These are phyloP conservation scores for Liopterus haemorrhoidalis DNA, from an alignment of 2,888 invertebrate genomes.

Conservation along the genomic window DNA sequence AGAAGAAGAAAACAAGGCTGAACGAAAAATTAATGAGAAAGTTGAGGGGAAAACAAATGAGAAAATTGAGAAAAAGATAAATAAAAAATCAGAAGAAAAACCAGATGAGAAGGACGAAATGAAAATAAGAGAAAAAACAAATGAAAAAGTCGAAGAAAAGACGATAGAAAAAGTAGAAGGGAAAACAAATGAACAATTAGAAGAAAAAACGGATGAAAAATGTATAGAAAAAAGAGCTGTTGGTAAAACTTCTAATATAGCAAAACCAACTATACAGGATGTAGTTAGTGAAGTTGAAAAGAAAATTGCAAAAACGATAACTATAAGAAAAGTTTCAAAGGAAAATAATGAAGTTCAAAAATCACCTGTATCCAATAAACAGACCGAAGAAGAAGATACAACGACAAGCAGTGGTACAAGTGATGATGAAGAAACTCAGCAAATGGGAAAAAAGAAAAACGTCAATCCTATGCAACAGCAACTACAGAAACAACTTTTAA, in stretches of 20 bases:
- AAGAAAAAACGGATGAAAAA: conserved; percentile 3
- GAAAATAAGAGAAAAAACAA: conserved; percentile 17
- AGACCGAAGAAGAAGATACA: conserved; percentile 9
- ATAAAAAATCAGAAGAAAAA: neutral
- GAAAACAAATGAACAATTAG: neutral
- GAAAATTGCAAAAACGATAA: neutral
- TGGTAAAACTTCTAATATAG: conserved; percentile 1
- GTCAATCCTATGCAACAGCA: neutral
- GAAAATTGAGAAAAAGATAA: conserved; percentile 1
- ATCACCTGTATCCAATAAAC: conserved; percentile 6
- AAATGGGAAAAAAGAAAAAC: conserved; percentile 2
- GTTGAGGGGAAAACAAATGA: neutral
- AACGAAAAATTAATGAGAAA: neutral
- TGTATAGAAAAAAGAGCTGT: conserved; percentile 11
- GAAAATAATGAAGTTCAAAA: neutral
- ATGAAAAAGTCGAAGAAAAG: conserved; percentile 10
- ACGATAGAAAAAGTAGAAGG: neutral
- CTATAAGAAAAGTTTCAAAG: neutral
- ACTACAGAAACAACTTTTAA: conserved; percentile 7
- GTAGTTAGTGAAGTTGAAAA: conserved; percentile 3
- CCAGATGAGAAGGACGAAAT: conserved; percentile 8
- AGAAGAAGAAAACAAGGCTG: neutral
- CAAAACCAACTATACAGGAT: too few species aligned
- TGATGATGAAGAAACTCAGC: conserved; percentile 9
- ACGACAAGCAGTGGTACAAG: conserved; percentile 3